phyloP scores from a whole-genome alignment of 1,140 invertebrate genomes.

The Brachionus asplanchnoidis region DNA sequence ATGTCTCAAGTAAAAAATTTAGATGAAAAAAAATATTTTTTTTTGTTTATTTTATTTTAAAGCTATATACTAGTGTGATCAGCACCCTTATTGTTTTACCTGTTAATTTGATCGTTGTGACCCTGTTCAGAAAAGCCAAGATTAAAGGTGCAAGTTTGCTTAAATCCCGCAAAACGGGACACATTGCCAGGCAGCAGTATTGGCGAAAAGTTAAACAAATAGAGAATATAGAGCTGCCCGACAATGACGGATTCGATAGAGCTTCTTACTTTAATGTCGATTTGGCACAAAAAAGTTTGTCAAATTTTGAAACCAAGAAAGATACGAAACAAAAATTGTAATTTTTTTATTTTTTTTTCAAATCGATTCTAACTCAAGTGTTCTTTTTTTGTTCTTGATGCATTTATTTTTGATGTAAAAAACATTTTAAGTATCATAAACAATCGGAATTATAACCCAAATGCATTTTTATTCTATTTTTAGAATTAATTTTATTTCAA shows the following conservation, averaged over 20 bases:
- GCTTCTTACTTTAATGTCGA: not conserved
- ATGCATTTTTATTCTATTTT: not conserved
- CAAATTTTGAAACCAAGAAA: not conserved
- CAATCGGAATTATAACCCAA: not conserved
- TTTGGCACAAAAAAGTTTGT: not conserved
- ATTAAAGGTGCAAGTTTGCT: slow-evolving; percentile 33
- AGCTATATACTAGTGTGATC: slow-evolving; percentile 51
- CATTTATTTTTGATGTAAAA: not conserved
- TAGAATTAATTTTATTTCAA: not conserved
- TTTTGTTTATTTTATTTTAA: not conserved
- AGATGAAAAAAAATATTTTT: not conserved
- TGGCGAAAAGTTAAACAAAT: slow-evolving; percentile 28
- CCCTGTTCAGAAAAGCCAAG: slow-evolving; percentile 50
- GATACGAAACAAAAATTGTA: not conserved
- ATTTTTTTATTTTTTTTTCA: not conserved
- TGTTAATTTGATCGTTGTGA: slow-evolving; percentile 50
- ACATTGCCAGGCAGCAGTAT: slow-evolving; percentile 28
- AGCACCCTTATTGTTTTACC: slow-evolving; percentile 53
- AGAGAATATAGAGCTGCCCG: slow-evolving; percentile 26
- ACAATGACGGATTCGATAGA: not conserved
- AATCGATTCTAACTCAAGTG: not conserved
- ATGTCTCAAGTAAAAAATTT: slow-evolving; percentile 23
- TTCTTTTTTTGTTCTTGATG: not conserved
- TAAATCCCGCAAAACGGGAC: slow-evolving; percentile 34
- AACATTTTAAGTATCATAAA: not conserved